phyloP scores from a whole-genome alignment of 2,888 invertebrate genomes.

The Beris morrisii region DNA sequence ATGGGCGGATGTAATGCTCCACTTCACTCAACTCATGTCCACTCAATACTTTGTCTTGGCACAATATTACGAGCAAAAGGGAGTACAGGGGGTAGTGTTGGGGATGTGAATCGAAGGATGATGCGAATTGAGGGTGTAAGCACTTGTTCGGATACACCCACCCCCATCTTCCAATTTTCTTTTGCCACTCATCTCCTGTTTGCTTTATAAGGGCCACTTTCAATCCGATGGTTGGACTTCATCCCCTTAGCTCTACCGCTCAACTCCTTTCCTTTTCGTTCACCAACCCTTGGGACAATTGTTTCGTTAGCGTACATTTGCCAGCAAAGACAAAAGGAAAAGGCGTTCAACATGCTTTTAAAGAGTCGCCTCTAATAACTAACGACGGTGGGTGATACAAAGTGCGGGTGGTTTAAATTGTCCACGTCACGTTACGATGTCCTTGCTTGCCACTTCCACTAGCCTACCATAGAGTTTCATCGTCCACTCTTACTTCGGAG shows the following conservation, averaged over 20 bases:
- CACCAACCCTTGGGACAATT: slow-evolving; percentile 21
- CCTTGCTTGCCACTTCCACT: slow-evolving; percentile 12
- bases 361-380: not conserved
- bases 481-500: slow-evolving; percentile 8
- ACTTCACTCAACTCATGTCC: slow-evolving; percentile 14
- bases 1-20: slow-evolving; percentile 9
- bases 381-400: slow-evolving; percentile 3
- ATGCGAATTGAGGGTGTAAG: not conserved
- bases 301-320: slow-evolving; percentile 23
- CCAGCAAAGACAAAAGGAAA: slow-evolving; percentile 6
- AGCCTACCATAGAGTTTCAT: not conserved
- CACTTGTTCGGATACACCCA: slow-evolving; percentile 2
- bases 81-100: too few species aligned
- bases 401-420: not conserved
- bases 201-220: slow-evolving; percentile 25
- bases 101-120: too few species aligned
- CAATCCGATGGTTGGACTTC: slow-evolving; percentile 4
- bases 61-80: too few species aligned
- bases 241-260: not conserved
- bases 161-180: slow-evolving; percentile 24
- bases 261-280: not conserved
- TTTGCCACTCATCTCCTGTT: slow-evolving; percentile 23
- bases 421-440: not conserved
- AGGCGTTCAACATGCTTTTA: slow-evolving; percentile 22
- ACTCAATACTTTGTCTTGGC: slow-evolving; percentile 4